Evolutionary conservation across 37 sponge, comb jelly and placozoan genomes (phyloP), one percentile per base, ranked within the genome.

Genomic region (Aphrocallistes beatrix): DNA sequence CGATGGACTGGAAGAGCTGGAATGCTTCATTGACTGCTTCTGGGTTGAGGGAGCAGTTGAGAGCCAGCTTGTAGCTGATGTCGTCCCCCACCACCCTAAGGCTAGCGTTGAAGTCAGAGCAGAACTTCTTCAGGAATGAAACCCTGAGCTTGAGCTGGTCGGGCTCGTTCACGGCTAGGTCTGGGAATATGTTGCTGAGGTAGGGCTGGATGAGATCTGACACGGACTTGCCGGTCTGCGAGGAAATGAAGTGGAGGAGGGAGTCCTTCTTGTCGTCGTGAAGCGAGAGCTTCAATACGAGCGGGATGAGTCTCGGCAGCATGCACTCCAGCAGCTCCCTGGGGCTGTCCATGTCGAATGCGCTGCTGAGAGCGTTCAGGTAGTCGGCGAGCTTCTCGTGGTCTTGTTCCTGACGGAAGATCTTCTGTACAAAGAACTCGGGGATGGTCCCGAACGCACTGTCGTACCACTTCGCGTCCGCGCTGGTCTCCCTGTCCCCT

Each of bases 161-260:
- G 8, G 8, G 75, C 6, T 19, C 10, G 34, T 60, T 60, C 3
- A 60, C 3, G 10, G n/a, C 34, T 30, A 60, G 3, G n/a, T 60
- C 75, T 19, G 75, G n/a, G 75, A 25, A 60, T 60, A 60, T 32
- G 75, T 60, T 60, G 34, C 75, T 60, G 21, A 60, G 75, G 75
- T 60, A 25, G n/a, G 25, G 3, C 75, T 60, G 75, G 75, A 60
- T 19, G n/a, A 60, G 8, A 60, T 3, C 75, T 25, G 75, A 60
- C 6, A 60, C 75, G 8, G 75, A 60, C 3, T 1, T 60, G 8
- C n/a, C 32, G 21, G 75, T 60, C 28, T 60, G 21, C 34, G 10
- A 25, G 1, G 75, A 19, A 25, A 60, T 60, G n/a, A 60, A 60
- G 28, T 60, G 10, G 21, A 60, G 34, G 34, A 60, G 1, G 10